Evolutionary conservation across 1,140 invertebrate genomes (phyloP), one percentile per base, ranked within the genome.

Genomic region (Drosophila repletoides): DNA sequence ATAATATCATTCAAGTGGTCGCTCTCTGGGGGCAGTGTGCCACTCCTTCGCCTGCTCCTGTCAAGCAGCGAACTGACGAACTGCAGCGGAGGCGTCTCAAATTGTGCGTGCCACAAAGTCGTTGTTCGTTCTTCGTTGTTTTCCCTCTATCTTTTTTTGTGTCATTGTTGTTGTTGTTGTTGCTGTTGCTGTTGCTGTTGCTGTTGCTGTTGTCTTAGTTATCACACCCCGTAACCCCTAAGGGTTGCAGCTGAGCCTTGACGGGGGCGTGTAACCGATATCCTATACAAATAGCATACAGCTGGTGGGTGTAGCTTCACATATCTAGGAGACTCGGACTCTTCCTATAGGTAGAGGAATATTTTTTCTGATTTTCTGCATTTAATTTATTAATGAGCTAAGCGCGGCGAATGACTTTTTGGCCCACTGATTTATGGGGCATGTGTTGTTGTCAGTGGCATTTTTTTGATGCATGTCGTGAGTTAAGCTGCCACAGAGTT

Each of bases 361-460:
- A n/a, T n/a, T 58, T 49, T 79, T 61, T 84, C 56, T 68, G 79
- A 84, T 84, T 84, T 79, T 55, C 34, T 60, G 61, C 55, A 67
- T 75, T 86, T 79, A 64, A 86, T 84, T 79, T 84, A 84, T 84
- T 84, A 84, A 84, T 84, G 61, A 83, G 70, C 43, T 64, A 36
- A 52, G 67, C 73, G 58, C 69, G 28, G 38, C 68, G 72, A 71
- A 76, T 76, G 59, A n/a, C 55, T 40, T 63, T 58, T 43, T 51
- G 22, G 29, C 51, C 40, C 56, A 19, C 56, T 84, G 74, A 83
- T 83, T 83, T 83, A 83, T 84, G 79, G 41, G 60, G 69, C 79
- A 70, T 77, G 36, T 65, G 55, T 51, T 65, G 55, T 51, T 69
- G 72, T 53, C 68, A 34, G 55, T 66, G 64, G 72, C 61, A 72